Evolutionary conservation across 2,113 vertebrate genomes (phyloP).

Genomic region (Danio rerio): DNA sequence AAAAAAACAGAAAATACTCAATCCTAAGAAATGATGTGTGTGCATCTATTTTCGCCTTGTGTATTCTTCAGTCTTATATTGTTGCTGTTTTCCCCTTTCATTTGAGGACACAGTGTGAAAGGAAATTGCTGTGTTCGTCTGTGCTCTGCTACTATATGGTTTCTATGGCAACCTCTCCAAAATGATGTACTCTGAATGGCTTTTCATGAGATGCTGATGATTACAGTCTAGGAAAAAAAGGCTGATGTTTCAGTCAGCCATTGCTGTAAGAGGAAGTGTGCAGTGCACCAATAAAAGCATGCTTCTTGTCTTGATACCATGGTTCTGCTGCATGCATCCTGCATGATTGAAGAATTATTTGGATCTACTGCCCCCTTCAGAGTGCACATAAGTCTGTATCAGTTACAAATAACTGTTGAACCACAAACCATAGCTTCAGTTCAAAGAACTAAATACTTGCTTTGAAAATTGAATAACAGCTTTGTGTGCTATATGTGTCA

Average conservation of each 20-base stretch:
- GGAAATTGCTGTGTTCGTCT: conserved; percentile 79
- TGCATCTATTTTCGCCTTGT: neutral
- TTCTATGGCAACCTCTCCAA: conserved; percentile 82
- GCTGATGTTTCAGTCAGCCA: conserved; percentile 72
- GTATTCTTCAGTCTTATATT: neutral
- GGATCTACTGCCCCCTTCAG: conserved; percentile 31
- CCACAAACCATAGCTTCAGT: no score
- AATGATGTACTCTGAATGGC: conserved; percentile 79
- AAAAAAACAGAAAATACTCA: neutral
- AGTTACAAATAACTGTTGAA: no score
- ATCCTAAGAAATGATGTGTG: neutral
- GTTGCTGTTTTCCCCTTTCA: neutral
- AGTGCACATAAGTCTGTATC: neutral
- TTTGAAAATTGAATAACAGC: no score
- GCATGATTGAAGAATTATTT: conserved; percentile 53
- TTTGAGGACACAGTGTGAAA: conserved; percentile 73
- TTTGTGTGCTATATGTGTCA: no score
- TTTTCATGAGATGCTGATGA: conserved; percentile 77
- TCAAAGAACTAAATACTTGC: no score
- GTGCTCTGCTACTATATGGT: conserved; percentile 77
- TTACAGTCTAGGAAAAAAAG: conserved; percentile 75
- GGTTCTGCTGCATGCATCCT: conserved; percentile 43
- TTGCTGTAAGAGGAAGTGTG: conserved; percentile 73
- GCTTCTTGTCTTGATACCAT: conserved; percentile 69
- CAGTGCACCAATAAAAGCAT: conserved; percentile 70